Base-by-base conservation (phyloP, 2,797 vertebrate genomes). In the Gephyroberyx darwinii region DNA sequence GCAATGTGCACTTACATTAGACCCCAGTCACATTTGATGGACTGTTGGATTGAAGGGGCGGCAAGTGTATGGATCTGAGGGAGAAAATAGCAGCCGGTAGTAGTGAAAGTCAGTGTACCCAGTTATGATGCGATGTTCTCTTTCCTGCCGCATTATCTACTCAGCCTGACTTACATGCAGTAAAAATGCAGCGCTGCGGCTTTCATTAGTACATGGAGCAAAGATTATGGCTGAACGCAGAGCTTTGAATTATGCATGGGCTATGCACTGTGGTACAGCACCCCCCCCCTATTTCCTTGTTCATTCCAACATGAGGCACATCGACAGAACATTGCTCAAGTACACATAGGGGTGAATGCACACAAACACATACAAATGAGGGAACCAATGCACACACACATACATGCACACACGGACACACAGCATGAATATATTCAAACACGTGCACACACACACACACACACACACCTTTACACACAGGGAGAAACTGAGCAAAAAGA, bases 211-310 rank as follows among this genome's bases (percentile, higher is more conserved):
- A 76, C 81, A 74, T 75, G n/a, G 77, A 82, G 81, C 77, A 88
- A 83, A 91, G 86, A 92, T 91, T 90, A 92, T 78, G 83, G 84
- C 89, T 92, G 82, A 80, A 85, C 88, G 84, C 90, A 82, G 83
- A 56, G 66, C 71, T 63, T 89, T 93, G 89, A 90, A 93, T 93
- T 91, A 93, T 93, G 85, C 88, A 94, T 88, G 80, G 48, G 1
- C 16, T 71, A 47, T 87, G 83, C 79, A 72, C 86, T 59, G 30
- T 69, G 66, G 54, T 71, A 52, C 39, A 19, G 37, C 4, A 41
- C 35, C 50, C 55, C 41, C 48, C 31, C 19, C 6, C 35, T 53
- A 60, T 78, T 80, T 67, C 65, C 69, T 71, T 69, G 81, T 75
- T 88, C 80, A 75, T 82, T 66, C 64, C 59, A 71, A 89, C 82